These are phyloP conservation scores for Folsomia candida DNA, from an alignment of 2,888 invertebrate species.

Conservation along the genomic window DNA sequence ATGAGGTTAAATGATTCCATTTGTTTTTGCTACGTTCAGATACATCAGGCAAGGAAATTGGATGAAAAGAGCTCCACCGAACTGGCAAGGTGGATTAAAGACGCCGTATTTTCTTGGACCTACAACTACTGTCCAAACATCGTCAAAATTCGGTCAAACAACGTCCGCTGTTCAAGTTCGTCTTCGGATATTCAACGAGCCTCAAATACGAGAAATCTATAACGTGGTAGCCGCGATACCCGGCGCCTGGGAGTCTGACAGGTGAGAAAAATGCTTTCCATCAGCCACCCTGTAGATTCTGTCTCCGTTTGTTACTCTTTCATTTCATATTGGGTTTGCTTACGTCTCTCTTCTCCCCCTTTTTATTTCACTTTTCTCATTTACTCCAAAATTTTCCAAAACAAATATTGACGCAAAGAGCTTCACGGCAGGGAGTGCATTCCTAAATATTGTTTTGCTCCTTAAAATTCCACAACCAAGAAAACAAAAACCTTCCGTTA, in stretches of 20 bases:
- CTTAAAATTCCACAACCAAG: no score
- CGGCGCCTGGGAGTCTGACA: slow-evolving; percentile 50
- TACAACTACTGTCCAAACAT: slow-evolving; percentile 1
- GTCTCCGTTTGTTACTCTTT: slow-evolving; percentile 17
- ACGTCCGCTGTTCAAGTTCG: slow-evolving; percentile 22
- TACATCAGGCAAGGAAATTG: slow-evolving; percentile 39
- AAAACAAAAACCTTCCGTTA: no score
- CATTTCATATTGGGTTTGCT: neutral
- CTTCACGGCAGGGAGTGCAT: no score
- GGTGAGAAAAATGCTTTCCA: slow-evolving; percentile 41
- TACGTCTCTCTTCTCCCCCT: slow-evolving; percentile 10
- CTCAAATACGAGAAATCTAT: slow-evolving; percentile 41
- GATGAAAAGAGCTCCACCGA: slow-evolving; percentile 33
- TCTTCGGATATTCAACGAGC: slow-evolving; percentile 49
- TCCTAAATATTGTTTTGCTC: no score
- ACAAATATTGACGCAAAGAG: no score
- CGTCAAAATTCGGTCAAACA: neutral
- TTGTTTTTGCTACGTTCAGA: slow-evolving; percentile 17
- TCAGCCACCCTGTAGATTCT: slow-evolving; percentile 26
- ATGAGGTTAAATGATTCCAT: neutral
- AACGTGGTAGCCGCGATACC: slow-evolving; percentile 50
- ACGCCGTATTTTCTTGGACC: slow-evolving; percentile 41
- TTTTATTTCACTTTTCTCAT: slow-evolving; percentile 15
- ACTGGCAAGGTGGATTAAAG: slow-evolving; percentile 46
- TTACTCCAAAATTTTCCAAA: no score